Base-by-base conservation (phyloP, 2,888 invertebrate genomes). In the Aromia moschata region DNA sequence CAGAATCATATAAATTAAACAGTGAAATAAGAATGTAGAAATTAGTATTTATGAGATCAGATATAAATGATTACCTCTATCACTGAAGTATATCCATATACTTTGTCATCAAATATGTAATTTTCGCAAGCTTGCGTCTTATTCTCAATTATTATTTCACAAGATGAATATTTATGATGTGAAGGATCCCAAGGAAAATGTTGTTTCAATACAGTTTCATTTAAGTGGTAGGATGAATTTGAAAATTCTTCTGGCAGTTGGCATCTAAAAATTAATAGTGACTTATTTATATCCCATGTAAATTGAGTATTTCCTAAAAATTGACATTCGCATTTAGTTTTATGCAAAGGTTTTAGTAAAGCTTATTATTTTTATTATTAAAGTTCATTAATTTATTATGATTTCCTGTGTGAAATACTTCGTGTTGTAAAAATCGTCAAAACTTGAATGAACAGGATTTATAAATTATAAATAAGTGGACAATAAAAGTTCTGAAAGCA, bases 71-170 rank as follows among this genome's bases (percentile, higher is more conserved):
- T 76, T 80, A 87, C 87, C 80, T 90, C 89, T 40, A 86, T 87
- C 18, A 88, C 85, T 14, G 87, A 85, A 63, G 87, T 89, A 68
- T 85, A 86, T 68, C 84, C 75, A 72, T 87, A 89, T 63, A 81
- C 83, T 38, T 83, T 82, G 56, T 79, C 80, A 72, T 90, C 87
- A 74, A 86, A 90, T 16, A 90, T 82, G 74, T 83, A 89, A 37
- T 79, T 70, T 31, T 83, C 77, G 74, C 90, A 90, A 12, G 67
- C 37, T 10, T 80, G 69, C 5, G 75, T 75, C 37, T 80, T 75
- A 60, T 82, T 79, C 9, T 83, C 75, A 65, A 84, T 78, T 37
- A 82, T 80, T 62, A 84, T 81, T 20, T 73, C 69, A 73, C 90
- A 90, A 17, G 82, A 81, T 3, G 86, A 84, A 73, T 78, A 83